Evolutionary conservation across 2,113 vertebrate genomes (phyloP).

Genomic region (Ptilonorhynchus violaceus): DNA sequence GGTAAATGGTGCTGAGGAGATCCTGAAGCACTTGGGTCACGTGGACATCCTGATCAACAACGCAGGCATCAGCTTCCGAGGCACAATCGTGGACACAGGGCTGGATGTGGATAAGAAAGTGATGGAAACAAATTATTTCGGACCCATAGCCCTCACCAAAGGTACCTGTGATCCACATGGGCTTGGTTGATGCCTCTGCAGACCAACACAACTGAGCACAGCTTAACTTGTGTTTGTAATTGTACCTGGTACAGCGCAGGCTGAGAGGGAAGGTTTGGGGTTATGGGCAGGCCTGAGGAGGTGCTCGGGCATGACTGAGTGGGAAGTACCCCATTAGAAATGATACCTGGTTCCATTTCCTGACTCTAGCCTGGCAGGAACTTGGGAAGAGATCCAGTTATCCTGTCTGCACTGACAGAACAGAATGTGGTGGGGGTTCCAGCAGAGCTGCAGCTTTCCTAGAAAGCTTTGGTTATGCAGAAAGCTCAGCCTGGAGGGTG

Average conservation of each 20-base stretch:
- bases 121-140: conserved; percentile 98
- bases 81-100: conserved; percentile 82
- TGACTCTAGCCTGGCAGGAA: neutral
- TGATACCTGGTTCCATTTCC: neutral
- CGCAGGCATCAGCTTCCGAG: conserved; percentile 93
- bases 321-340: neutral
- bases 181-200: neutral
- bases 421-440: neutral
- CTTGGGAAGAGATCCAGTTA: neutral
- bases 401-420: neutral
- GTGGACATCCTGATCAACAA: conserved; percentile 96
- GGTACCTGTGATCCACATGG: conserved; percentile 52
- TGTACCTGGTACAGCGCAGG: neutral
- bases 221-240: neutral
- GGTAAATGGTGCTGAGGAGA: conserved; percentile 77
- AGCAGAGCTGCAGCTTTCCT: neutral
- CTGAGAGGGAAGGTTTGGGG: neutral
- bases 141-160: conserved; percentile 92
- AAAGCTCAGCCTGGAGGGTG: neutral
- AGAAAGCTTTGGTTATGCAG: neutral
- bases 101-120: conserved; percentile 87
- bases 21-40: conserved; percentile 79
- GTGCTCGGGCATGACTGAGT: neutral
- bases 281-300: neutral
- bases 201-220: neutral